Percentiles rank a stretch among this genome's conserved stretches.
Evolutionary conservation across 92 coral and sea anemone species (phyloP).

Genomic region (Actinernus sp.): DNA sequence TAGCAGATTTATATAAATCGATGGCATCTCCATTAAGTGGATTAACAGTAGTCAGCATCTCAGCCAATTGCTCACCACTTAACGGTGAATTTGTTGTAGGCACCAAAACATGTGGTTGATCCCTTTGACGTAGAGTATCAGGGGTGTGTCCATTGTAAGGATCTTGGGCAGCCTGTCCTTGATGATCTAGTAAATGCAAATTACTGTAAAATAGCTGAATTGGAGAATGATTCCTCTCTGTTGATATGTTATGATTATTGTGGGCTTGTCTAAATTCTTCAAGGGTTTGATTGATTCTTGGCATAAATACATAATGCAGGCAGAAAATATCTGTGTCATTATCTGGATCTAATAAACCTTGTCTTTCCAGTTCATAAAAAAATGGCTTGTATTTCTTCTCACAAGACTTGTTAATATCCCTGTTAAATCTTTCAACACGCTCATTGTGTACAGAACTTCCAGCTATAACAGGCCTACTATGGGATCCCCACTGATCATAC

Average conservation of each 20-base stretch:
- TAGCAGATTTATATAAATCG: not conserved
- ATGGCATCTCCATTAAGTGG: not conserved
- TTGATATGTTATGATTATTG: conserved; percentile 51
- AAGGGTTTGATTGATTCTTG: conserved; percentile 38
- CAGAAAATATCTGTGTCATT: conserved; percentile 51
- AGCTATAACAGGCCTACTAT: no score
- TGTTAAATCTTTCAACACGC: conserved; percentile 51
- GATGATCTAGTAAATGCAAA: not conserved
- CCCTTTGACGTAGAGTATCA: not conserved
- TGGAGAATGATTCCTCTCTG: conserved; percentile 22
- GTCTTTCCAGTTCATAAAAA: conserved; percentile 34
- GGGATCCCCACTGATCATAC: no score
- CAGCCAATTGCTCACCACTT: not conserved
- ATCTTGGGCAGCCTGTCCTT: no score
- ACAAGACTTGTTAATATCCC: conserved; percentile 43
- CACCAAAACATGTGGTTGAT: not conserved
- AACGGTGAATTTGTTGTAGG: not conserved
- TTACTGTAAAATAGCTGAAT: conserved; percentile 10
- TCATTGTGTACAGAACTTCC: conserved; percentile 74
- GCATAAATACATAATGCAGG: conserved; percentile 43
- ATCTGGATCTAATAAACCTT: conserved; percentile 28
- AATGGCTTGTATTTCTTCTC: conserved; percentile 15
- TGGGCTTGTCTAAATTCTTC: conserved; percentile 47
- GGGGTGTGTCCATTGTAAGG: not conserved
- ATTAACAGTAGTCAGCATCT: not conserved